Base-by-base conservation (phyloP, 2,797 vertebrate genomes). In the Oceanodroma leucorhoa region DNA sequence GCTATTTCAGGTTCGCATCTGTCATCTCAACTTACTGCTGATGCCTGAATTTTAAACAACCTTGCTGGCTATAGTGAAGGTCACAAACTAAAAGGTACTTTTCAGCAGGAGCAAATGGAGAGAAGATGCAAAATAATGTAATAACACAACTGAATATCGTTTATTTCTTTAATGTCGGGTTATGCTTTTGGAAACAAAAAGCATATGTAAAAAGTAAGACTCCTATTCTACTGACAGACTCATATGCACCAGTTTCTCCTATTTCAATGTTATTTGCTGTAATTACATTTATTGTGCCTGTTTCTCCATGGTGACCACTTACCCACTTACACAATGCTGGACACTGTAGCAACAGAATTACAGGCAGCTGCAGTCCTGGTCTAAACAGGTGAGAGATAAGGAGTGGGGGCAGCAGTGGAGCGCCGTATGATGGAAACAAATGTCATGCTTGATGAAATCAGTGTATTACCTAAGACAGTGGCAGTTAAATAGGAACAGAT, bases 201-300 rank as follows among this genome's bases (percentile, higher is more conserved):
- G 9, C 5, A 0, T 22, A 32, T 2, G 1, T 24, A 23, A 57
- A 65, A 84, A 38, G 18, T 26, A 64, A 64, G n/a, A 58, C 2
- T 58, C 60, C 40, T 58, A 15, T 17, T 36, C 20, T 80, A 14
- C 17, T 40, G 30, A 76, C 11, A 70, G 64, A 58, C 13, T 24
- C 4, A 7, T 16, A 10, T 15, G 6, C 16, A n/a, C 7, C 36
- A 16, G 6, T 77, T 82, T 91, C 43, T 70, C 19, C 10, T 40
- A 3, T 77, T 66, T 87, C 30, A 14, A 5, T 67, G 14, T n/a
- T 51, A 36, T 30, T 51, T 69, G 2, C 9, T 54, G 7, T 51
- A 54, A 78, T 55, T 70, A 55, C 14, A 84, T 60, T 87, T 89
- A 32, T 34, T 62, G 8, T 9, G 9, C n/a, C 32, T 46, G 16